These are phyloP conservation scores for Rallus crepitans DNA, from an alignment of 2,797 vertebrate species.

Conservation along the genomic window DNA sequence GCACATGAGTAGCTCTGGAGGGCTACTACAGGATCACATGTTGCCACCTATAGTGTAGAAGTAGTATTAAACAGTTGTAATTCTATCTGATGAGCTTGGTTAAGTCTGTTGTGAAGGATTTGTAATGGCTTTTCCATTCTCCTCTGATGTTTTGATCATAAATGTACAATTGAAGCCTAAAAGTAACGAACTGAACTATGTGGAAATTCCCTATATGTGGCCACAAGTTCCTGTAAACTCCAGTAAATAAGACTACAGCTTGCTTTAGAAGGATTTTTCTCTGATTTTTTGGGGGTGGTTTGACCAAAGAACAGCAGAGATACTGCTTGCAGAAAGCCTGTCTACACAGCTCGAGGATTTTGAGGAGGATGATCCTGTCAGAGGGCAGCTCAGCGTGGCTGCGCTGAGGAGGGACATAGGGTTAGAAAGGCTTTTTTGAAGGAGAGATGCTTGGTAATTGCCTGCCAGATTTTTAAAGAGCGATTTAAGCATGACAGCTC, in stretches of 20 bases:
- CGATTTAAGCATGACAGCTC: fast-evolving
- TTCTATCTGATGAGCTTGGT: neutral
- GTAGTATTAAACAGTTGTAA: neutral
- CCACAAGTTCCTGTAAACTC: slow-evolving; percentile 61
- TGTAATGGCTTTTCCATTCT: neutral
- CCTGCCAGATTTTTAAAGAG: neutral
- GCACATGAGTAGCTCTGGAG: neutral
- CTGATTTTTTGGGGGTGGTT: neutral
- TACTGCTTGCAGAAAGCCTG: fast-evolving
- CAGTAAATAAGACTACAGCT: neutral
- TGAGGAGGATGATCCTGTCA: neutral
- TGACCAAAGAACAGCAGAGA: neutral
- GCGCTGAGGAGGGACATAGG: neutral
- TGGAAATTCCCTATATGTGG: slow-evolving; percentile 63
- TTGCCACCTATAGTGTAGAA: neutral
- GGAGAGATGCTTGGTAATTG: neutral
- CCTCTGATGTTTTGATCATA: neutral
- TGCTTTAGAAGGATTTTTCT: neutral
- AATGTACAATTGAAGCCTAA: neutral
- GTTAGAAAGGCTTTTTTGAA: neutral
- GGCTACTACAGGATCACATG: fast-evolving
- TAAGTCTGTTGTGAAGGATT: neutral
- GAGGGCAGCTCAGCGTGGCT: fast-evolving
- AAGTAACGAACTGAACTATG: neutral
- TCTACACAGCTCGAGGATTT: neutral